Evolutionary conservation across 1,140 invertebrate species (phyloP), one percentile per base, ranked within the genome.

Genomic region (Gonioctena quinquepunctata): DNA sequence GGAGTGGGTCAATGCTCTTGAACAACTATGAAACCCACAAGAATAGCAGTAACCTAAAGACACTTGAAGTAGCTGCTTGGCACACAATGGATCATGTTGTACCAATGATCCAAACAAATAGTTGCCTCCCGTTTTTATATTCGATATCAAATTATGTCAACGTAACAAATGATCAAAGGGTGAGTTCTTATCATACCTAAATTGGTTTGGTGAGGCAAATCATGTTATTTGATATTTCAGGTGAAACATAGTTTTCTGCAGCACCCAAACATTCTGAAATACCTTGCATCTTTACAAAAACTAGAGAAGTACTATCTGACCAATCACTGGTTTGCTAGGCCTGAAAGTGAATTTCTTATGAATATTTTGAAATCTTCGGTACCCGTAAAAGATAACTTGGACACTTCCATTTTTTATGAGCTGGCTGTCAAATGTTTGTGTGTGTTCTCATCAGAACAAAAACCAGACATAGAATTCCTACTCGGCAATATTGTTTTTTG

Each of bases 261-360:
- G 5, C 71, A 82, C 42, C 16, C 49, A 26, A 79, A 80, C 23
- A 74, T 83, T 18, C 66, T 69, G 16, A 57, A 69, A 18, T 83
- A 83, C 65, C 71, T 78, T 18, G 54, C 49, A 3, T 28, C 49
- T 21, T 49, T 81, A 49, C 65, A 67, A 63, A 69, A 73, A 61
- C 19, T 26, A 3, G 26, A 74, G 22, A 75, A 75, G 33, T 76
- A 74, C 67, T 77, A 79, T 61, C 77, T 87, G 7, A 84, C 76
- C 56, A 82, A 82, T 42, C 87, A 87, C 76, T 89, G 87, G 87
- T 89, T 88, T 76, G 85, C 86, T 1, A 85, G 85, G 80, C 83
- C 86, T 61, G 87, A 89, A 82, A 83, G 80, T n/a, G 78, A 84
- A 49, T 82, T 88, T 23, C 69, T 88, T 4, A 84, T 84, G 69